Base-by-base conservation (phyloP, 2,797 vertebrate genomes). In the Limosa lapponica region DNA sequence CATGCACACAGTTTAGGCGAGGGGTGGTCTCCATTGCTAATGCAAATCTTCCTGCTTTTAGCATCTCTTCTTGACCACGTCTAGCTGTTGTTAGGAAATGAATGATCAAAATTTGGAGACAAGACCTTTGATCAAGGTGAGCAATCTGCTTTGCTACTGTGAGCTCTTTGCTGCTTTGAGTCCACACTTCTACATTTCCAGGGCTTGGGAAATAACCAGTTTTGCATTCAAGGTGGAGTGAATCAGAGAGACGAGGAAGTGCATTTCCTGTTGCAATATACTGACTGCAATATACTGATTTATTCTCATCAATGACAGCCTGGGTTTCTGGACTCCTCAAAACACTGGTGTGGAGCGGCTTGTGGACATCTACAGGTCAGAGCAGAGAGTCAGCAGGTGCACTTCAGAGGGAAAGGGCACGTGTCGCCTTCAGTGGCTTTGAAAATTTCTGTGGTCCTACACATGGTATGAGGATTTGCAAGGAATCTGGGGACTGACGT, bases 361-460 rank as follows among this genome's bases (percentile, higher is more conserved):
- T 2, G 18, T 43, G 34, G 86, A 66, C 62, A 28, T 17, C 28
- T 17, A 5, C 28, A 36, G 77, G 20, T 44, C 81, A 43, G 57
- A 71, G 37, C 2, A 2, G 20, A 64, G 67, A 41, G 32, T 3
- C 39, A 11, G 19, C 0, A 0, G 8, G 9, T 27, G 18, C 4
- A 2, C 24, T 82, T 69, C 12, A 52, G 66, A 44, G 25, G 24
- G 61, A 44, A 69, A 44, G 13, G 20, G 55, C 36, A 49, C 8
- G 1, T 18, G 25, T 7, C 39, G 3, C 13, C 61, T 62, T 20
- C 64, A 16, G 34, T 3, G 22, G 24, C 59, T 73, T 52, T 70
- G 71, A 52, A 77, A 80, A 66, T 79, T 51, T 55, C 74, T 85
- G 43, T 58, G 55, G 48, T 20, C 59, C 59, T 24, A 6, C 0